phyloP scores from a whole-genome alignment of 2,797 vertebrate genomes.

The Pseudochirops corinnae region DNA sequence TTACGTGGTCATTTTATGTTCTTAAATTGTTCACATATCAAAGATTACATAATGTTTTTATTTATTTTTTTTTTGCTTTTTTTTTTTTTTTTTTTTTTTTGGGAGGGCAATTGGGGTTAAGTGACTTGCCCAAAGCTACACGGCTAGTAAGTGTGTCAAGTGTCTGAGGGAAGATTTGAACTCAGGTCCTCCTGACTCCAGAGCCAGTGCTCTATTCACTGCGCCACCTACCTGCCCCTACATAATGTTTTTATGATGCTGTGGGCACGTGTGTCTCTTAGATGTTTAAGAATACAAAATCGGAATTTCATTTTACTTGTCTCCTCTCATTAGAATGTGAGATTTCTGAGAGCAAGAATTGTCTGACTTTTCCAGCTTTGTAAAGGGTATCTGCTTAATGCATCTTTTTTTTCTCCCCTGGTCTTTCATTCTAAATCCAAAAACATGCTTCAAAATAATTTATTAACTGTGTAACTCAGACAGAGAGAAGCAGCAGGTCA shows the following conservation, averaged over 20 bases:
- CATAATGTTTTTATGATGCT: slow-evolving; percentile 41
- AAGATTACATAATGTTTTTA: slow-evolving; percentile 26
- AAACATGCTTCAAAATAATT: slow-evolving; percentile 61
- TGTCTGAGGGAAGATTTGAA: too few relatives aligned
- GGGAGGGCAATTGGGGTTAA: too few relatives aligned
- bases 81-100: too few relatives aligned
- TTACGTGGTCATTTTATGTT: background rate
- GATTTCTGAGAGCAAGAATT: background rate
- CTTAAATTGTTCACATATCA: background rate
- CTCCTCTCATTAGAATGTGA: background rate
- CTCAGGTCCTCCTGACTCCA: too few relatives aligned
- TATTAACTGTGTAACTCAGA: slow-evolving; percentile 52
- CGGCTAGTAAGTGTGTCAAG: too few relatives aligned
- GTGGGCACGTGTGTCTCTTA: slow-evolving; percentile 48
- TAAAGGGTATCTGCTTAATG: background rate
- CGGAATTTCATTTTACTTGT: slow-evolving; percentile 73
- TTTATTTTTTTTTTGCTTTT: too few relatives aligned
- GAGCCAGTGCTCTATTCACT: too few relatives aligned
- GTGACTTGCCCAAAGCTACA: too few relatives aligned
- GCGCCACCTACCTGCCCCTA: too few relatives aligned
- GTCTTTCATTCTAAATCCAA: slow-evolving; percentile 37
- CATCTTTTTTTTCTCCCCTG: background rate
- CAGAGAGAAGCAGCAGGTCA: background rate
- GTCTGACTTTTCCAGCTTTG: background rate
- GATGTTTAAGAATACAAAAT: slow-evolving; percentile 64